A percentile compares a stretch with the other conserved stretches of the same genome.
These are phyloP conservation scores for Aphodius sticticus DNA, from an alignment of 2,888 invertebrate species.

Conservation along the genomic window DNA sequence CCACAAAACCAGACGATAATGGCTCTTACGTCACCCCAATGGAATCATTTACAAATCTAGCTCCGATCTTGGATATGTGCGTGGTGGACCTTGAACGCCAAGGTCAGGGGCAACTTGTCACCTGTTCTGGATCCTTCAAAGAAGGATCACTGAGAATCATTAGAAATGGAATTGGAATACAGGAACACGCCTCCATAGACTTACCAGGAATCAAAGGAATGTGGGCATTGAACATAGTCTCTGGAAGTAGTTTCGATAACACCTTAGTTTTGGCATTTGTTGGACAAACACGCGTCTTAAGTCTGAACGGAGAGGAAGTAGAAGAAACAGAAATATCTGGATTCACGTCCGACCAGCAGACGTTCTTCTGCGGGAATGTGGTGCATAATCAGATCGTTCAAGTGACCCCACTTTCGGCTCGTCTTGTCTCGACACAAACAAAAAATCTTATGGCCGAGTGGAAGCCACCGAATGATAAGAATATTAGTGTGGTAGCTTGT, in stretches of 20 bases:
- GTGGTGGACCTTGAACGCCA: conserved; percentile 96
- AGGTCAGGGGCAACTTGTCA: conserved; percentile 97
- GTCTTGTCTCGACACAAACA: conserved; percentile 73
- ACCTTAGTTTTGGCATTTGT: conserved; percentile 94
- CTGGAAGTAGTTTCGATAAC: conserved; percentile 73
- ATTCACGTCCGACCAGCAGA: conserved; percentile 90
- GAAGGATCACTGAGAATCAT: conserved; percentile 98
- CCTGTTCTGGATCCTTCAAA: conserved; percentile 96
- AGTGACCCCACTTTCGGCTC: conserved; percentile 75
- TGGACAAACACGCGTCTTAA: conserved; percentile 93
- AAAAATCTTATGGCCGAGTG: conserved; percentile 75
- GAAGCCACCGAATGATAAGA: conserved; percentile 74
- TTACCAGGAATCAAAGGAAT: conserved; percentile 97
- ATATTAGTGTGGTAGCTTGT: conserved; percentile 89
- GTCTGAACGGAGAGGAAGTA: conserved; percentile 93
- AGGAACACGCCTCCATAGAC: conserved; percentile 97
- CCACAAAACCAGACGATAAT: conserved; percentile 82
- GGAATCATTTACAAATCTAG: conserved; percentile 97
- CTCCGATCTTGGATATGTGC: conserved; percentile 97
- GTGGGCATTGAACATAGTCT: conserved; percentile 89
- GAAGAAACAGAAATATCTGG: conserved; percentile 96
- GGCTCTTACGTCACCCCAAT: conserved; percentile 92
- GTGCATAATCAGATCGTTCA: conserved; percentile 76
- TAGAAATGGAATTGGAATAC: conserved; percentile 98
- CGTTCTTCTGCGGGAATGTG: conserved; percentile 94